Conservation (phyloP, 2,113 vertebrate species). For the Dendrocopos noguchii region DNA sequence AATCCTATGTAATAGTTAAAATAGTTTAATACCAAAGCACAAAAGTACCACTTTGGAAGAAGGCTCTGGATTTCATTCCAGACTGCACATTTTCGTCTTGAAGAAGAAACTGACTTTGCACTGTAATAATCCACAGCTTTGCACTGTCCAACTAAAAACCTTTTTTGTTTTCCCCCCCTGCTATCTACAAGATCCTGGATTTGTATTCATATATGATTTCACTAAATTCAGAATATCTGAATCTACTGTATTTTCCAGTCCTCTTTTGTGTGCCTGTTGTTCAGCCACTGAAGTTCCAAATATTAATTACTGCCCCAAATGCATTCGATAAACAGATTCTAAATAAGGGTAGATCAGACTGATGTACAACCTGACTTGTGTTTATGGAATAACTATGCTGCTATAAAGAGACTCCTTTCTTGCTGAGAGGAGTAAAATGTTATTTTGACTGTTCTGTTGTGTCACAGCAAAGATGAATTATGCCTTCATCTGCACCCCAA, state of each 20-base stretch:
- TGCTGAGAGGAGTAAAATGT: slow-evolving; percentile 40
- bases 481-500: slow-evolving; percentile 54
- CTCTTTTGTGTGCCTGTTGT: slow-evolving; percentile 63
- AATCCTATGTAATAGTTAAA: slow-evolving; percentile 38
- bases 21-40: slow-evolving; percentile 41
- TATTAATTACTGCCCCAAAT: slow-evolving; percentile 75
- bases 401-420: slow-evolving; percentile 71
- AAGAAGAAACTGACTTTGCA: slow-evolving; percentile 41
- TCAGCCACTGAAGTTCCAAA: slow-evolving; percentile 70
- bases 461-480: slow-evolving; percentile 66
- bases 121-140: slow-evolving; percentile 61
- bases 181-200: slow-evolving; percentile 51
- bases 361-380: slow-evolving; percentile 68
- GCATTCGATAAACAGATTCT: slow-evolving; percentile 72
- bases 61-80: slow-evolving; percentile 67
- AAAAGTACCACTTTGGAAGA: slow-evolving; percentile 35
- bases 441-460: slow-evolving; percentile 72
- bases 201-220: slow-evolving; percentile 10
- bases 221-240: slow-evolving; percentile 41
- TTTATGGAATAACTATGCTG: slow-evolving; percentile 72
- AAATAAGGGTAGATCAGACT: slow-evolving; percentile 72
- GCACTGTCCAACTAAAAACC: slow-evolving; percentile 44
- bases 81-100: slow-evolving; percentile 66
- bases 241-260: slow-evolving; percentile 46
- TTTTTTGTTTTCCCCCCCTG: neutral